Base-by-base conservation (phyloP, 1,140 invertebrate genomes). In the Ridgeia piscesae region DNA sequence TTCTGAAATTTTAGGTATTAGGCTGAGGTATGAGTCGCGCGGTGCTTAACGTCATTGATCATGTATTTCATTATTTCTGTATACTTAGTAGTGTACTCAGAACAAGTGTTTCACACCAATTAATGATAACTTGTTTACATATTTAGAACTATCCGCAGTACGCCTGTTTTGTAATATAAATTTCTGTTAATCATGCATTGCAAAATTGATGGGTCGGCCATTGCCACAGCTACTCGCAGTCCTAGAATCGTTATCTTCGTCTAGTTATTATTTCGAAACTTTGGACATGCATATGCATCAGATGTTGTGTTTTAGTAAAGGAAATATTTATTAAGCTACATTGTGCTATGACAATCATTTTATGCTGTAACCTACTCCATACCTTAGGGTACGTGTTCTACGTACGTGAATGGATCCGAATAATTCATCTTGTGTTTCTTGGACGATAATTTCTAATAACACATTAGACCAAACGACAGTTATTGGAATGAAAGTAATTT, bases 281-380 rank as follows among this genome's bases (percentile, higher is more conserved):
- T 77, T 77, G 58, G 58, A 77, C 14, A 77, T 77, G 58, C 27
- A 77, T 77, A 77, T 77, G 58, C 58, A 77, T 42, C 42, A 31
- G 58, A 77, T 77, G 58, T 77, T 77, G 58, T 77, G 58, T 77
- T 77, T 77, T 77, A 77, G 58, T 77, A 77, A 77, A 77, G 58
- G 58, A 77, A 77, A 17, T 77, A 77, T 77, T 77, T 77, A 77
- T 77, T 77, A 77, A 77, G 58, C 58, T 77, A 77, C 27, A 0
- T 77, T 4, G 58, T 77, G 58, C 58, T 77, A 77, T 77, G 14
- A 31, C 2, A 4, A 31, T 77, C 27, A 77, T 77, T 77, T 21
- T 77, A 77, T 77, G 58, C 27, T 31, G 27, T 77, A 21, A 77
- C 58, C 2, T 2, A 77, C 27, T 77, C 58, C 58, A 21, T 77